Conservation (phyloP, 2,797 vertebrate genomes). For the Xenentodon cancila region DNA sequence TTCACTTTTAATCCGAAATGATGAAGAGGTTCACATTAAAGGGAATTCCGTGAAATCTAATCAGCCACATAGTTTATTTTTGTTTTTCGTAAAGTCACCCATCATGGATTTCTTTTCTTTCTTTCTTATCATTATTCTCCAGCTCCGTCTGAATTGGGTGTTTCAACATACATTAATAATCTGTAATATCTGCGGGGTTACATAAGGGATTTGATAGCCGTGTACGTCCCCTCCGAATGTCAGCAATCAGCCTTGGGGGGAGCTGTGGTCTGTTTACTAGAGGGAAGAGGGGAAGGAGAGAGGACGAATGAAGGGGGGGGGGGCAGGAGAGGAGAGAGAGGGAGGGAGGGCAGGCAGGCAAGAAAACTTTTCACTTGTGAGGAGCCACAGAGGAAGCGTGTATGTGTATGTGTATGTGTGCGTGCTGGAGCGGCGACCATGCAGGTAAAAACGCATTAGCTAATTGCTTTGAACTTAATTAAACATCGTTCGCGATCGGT, state of each 20-base stretch:
- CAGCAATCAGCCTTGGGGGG: conserved; percentile 85
- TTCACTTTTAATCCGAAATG: conserved; percentile 53
- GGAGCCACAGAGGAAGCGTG: conserved; percentile 80
- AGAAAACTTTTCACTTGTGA: conserved; percentile 86
- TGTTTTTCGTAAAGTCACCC: neutral
- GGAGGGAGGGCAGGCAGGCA: conserved; percentile 70
- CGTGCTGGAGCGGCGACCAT: conserved; percentile 84
- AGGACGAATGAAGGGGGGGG: conserved; percentile 73
- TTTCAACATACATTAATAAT: conserved; percentile 43
- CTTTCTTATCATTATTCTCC: too few relatives aligned
- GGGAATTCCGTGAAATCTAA: conserved; percentile 11
- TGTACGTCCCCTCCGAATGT: conserved; percentile 75
- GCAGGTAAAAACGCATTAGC: conserved; percentile 85
- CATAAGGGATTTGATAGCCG: conserved; percentile 71
- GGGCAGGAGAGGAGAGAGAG: conserved; percentile 59
- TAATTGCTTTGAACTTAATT: conserved; percentile 86
- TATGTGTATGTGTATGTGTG: conserved; percentile 74
- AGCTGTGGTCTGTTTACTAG: conserved; percentile 88
- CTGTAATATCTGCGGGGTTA: conserved; percentile 62
- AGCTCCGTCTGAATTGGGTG: conserved; percentile 2
- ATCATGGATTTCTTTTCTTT: neutral
- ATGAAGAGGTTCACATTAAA: conserved; percentile 20
- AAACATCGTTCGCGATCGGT: conserved; percentile 73
- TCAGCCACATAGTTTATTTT: conserved; percentile 2
- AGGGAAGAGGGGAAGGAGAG: conserved; percentile 77